Conservation (phyloP, 2,888 invertebrate genomes). For the Seladonia tumulorum region DNA sequence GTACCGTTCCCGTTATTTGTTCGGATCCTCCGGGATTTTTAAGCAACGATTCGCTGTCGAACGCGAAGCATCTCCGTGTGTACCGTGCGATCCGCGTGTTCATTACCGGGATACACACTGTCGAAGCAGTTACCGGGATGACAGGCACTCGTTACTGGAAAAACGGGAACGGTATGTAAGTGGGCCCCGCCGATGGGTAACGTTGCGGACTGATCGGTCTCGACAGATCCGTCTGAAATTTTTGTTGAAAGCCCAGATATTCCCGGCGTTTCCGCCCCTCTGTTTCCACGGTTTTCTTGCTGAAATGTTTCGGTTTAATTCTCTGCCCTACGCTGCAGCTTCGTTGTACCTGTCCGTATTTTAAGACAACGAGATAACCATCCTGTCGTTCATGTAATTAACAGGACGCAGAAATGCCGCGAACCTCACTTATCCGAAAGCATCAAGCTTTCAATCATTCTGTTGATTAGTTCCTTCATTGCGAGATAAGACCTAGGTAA, state of each 20-base stretch:
- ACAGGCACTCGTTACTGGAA: slow-evolving; percentile 55
- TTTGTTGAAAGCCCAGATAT: slow-evolving; percentile 18
- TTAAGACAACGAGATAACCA: background rate
- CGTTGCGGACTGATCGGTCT: slow-evolving; percentile 26
- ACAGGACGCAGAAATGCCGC: background rate
- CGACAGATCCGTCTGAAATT: slow-evolving; percentile 22
- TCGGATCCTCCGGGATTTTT: slow-evolving; percentile 57
- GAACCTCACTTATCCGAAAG: too few species aligned
- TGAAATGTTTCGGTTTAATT: slow-evolving; percentile 4
- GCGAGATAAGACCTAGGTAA: too few species aligned
- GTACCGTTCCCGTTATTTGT: slow-evolving; percentile 52
- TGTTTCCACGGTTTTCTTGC: background rate
- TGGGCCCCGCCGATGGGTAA: slow-evolving; percentile 23
- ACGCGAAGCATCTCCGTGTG: slow-evolving; percentile 44
- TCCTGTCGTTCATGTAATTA: background rate
- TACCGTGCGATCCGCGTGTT: slow-evolving; percentile 40
- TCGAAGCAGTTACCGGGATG: slow-evolving; percentile 42
- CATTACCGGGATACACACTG: slow-evolving; percentile 46
- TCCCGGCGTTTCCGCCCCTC: slow-evolving; percentile 1
- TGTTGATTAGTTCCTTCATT: too few species aligned
- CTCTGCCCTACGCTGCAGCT: background rate
- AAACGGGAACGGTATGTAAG: slow-evolving; percentile 40
- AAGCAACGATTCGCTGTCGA: slow-evolving; percentile 56
- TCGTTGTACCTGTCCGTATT: background rate
- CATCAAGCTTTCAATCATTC: background rate